phyloP scores from a whole-genome alignment of 2,113 vertebrate genomes.

The Ceuthmochares aereus region DNA sequence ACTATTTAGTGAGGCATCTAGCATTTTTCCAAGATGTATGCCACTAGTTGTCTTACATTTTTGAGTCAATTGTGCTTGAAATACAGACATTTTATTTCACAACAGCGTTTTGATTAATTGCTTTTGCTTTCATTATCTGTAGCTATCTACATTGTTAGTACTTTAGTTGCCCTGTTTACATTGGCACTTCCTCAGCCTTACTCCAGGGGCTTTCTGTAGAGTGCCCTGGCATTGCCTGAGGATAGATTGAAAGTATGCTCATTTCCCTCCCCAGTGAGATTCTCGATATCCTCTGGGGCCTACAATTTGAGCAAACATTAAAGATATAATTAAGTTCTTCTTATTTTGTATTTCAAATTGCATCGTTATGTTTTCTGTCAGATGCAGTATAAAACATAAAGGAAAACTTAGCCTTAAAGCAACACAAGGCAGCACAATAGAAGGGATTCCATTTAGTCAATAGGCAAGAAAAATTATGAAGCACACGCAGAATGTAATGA shows the following conservation, averaged over 20 bases:
- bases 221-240: constrained; percentile 81
- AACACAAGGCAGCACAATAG: background rate
- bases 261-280: constrained; percentile 72
- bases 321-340: background rate
- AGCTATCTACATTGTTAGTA: background rate
- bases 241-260: constrained; percentile 74
- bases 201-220: constrained; percentile 73
- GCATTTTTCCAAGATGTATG: background rate
- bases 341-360: background rate
- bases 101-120: constrained; percentile 80
- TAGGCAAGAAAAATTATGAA: background rate
- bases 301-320: constrained; percentile 73
- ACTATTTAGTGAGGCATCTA: background rate
- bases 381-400: background rate
- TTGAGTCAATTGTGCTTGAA: constrained; percentile 13
- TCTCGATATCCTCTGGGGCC: constrained; percentile 68
- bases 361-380: background rate
- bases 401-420: background rate
- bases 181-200: constrained; percentile 79
- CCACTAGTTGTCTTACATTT: background rate
- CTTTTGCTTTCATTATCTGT: background rate
- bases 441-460: background rate
- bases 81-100: constrained; percentile 84
- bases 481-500: background rate
- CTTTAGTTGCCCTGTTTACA: background rate